Evolutionary conservation across 2,797 vertebrate genomes (phyloP).

Genomic region (Lutjanus argentimaculatus): DNA sequence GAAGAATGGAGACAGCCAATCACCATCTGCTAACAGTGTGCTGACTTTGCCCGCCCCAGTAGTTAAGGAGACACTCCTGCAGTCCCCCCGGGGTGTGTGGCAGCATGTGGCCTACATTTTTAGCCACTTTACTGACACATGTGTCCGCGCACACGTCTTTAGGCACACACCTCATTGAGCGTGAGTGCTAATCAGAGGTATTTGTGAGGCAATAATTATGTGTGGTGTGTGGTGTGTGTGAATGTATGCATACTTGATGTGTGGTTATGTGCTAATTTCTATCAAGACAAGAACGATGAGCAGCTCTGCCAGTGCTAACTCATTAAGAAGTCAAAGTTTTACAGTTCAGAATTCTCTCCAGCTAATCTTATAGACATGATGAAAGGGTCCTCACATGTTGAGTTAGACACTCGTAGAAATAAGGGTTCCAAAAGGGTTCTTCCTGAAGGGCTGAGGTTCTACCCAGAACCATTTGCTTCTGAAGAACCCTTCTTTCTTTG

Average conservation of each 20-base stretch:
- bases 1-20: constrained; percentile 68
- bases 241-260: constrained; percentile 19
- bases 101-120: constrained; percentile 61
- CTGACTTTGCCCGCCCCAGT: constrained; percentile 69
- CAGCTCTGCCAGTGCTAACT: neutral
- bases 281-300: constrained; percentile 1
- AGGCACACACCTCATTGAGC: constrained; percentile 40
- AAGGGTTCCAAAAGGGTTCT: too few species aligned
- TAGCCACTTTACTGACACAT: constrained; percentile 45
- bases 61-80: constrained; percentile 70
- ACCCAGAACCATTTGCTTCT: too few species aligned
- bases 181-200: constrained; percentile 38
- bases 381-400: constrained; percentile 1
- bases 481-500: too few species aligned
- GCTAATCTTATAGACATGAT: constrained; percentile 35
- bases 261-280: constrained; percentile 1
- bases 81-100: constrained; percentile 44
- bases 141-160: constrained; percentile 15
- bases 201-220: constrained; percentile 41
- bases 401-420: neutral
- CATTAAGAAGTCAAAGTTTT: neutral
- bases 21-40: constrained; percentile 65
- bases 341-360: constrained; percentile 13
- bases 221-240: neutral
- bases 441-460: too few species aligned